Conservation (phyloP, 2,113 vertebrate genomes). For the Oncorhynchus masou region DNA sequence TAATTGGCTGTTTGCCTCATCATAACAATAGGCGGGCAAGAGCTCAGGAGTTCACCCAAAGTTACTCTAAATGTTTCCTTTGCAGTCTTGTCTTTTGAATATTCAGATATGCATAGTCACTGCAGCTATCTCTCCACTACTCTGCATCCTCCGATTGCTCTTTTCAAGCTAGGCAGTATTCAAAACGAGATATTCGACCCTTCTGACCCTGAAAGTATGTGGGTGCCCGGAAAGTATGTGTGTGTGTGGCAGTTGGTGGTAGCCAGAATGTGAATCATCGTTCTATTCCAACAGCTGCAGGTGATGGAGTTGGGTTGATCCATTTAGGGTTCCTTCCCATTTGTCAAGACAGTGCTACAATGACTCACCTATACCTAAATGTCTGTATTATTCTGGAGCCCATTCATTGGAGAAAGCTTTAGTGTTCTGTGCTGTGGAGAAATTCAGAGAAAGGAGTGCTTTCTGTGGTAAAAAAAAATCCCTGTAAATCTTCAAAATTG, state of each 20-base stretch:
- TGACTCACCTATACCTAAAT: conserved; percentile 7
- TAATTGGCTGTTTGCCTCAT: background rate
- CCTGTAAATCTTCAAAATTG: conserved; percentile 1
- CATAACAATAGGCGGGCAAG: background rate
- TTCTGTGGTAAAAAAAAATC: conserved; percentile 15
- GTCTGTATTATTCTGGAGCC: conserved; percentile 10
- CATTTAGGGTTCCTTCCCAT: background rate
- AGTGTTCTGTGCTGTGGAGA: conserved; percentile 12
- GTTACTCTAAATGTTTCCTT: background rate
- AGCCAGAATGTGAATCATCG: conserved; percentile 3
- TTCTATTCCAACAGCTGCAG: conserved; percentile 14
- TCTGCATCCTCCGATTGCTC: background rate
- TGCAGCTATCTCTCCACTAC: background rate
- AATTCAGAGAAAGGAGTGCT: conserved; percentile 5
- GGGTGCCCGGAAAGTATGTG: background rate
- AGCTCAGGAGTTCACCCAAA: background rate
- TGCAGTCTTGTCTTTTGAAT: background rate
- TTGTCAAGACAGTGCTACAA: background rate
- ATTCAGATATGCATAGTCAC: background rate
- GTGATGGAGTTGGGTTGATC: conserved; percentile 10
- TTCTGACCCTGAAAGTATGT: background rate
- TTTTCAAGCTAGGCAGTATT: background rate
- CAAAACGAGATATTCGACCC: too few relatives aligned
- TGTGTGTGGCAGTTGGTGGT: background rate
- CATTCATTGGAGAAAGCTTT: conserved; percentile 3